Base-by-base conservation (phyloP, 2,113 vertebrate genomes). In the Sceloporus undulatus region DNA sequence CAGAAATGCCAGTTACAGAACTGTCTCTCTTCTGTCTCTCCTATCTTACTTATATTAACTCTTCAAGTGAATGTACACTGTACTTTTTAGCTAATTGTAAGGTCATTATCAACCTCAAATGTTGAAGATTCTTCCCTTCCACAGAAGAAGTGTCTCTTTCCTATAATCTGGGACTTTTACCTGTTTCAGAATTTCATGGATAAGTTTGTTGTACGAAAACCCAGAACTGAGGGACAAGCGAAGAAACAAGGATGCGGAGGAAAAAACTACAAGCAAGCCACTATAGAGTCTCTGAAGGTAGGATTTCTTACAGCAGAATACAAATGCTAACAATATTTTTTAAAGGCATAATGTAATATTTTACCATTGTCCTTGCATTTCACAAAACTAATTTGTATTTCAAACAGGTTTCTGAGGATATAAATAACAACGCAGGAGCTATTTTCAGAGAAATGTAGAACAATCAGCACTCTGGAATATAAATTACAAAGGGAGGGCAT, bases 211-310 rank as follows among this genome's bases (percentile, higher is more conserved):
- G 94, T 98, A 27, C 96, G 97, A 11, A 90, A 95, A 16, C 89
- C 97, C 4, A 97, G 96, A 48, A 82, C 73, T 11, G 95, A 96
- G 40, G 81, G 79, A 48, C 92, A 89, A 71, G 92, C 94, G 7
- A 92, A 94, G 90, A 94, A 93, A 54, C 90, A 66, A 94, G 93
- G 75, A 78, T 38, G 86, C 27, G 88, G 9, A 65, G 95, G 92
- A 80, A 98, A 96, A 89, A 91, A 95, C 59, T 98, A 97, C 94
- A 98, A 95, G 66, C 98, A 99, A 96, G 95, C 97, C 10, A 99
- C 98, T 0, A 97, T 99, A 74, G 98, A 99, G 86, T 99, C 98
- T 79, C 94, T 99, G 82, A 97, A 98, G 97, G 98, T 98, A 96
- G 97, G 97, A 42, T 21, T 48, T 42, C 40, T 4, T 48, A 21